A percentile compares a stretch with the other conserved stretches of the same genome.
phyloP scores from a whole-genome alignment of 2,888 invertebrate genomes.

The Camponotus fellah region DNA sequence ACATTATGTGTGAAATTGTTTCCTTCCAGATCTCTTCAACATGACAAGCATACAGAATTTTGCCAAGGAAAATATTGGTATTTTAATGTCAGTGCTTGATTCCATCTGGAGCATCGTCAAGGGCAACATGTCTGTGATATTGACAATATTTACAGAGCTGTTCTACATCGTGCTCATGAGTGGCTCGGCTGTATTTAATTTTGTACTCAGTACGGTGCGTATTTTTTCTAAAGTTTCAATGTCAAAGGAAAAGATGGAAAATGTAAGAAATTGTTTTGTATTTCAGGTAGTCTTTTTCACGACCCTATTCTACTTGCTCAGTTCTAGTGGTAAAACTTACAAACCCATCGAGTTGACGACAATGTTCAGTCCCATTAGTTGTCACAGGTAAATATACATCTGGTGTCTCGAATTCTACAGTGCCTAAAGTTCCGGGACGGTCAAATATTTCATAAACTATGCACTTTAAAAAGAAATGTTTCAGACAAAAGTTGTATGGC shows the following conservation, averaged over 20 bases:
- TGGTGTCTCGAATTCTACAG: constrained; percentile 6
- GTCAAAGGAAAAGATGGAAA: background rate
- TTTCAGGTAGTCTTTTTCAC: constrained; percentile 98
- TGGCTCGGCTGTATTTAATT: constrained; percentile 95
- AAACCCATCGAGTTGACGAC: constrained; percentile 97
- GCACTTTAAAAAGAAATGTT: too few relatives aligned
- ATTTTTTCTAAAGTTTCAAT: constrained; percentile 21
- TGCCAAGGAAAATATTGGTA: constrained; percentile 96
- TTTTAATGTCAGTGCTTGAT: constrained; percentile 94
- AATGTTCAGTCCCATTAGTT: constrained; percentile 92
- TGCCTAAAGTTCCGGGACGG: too few relatives aligned
- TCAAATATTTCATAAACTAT: too few relatives aligned
- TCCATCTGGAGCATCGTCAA: constrained; percentile 96
- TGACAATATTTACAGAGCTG: constrained; percentile 95
- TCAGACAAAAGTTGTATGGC: too few relatives aligned
- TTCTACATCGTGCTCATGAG: constrained; percentile 95
- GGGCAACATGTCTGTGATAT: constrained; percentile 95
- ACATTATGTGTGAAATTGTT: background rate
- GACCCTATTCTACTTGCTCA: constrained; percentile 97
- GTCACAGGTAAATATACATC: constrained; percentile 86
- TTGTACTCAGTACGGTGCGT: constrained; percentile 93
- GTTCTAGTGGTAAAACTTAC: constrained; percentile 94
- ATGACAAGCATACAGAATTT: constrained; percentile 92
- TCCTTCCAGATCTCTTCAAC: constrained; percentile 89
- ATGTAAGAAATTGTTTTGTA: constrained; percentile 21